A percentile compares a stretch with the other conserved stretches of the same genome.
Evolutionary conservation across 2,797 vertebrate genomes (phyloP).

Genomic region (Staurois parvus): DNA sequence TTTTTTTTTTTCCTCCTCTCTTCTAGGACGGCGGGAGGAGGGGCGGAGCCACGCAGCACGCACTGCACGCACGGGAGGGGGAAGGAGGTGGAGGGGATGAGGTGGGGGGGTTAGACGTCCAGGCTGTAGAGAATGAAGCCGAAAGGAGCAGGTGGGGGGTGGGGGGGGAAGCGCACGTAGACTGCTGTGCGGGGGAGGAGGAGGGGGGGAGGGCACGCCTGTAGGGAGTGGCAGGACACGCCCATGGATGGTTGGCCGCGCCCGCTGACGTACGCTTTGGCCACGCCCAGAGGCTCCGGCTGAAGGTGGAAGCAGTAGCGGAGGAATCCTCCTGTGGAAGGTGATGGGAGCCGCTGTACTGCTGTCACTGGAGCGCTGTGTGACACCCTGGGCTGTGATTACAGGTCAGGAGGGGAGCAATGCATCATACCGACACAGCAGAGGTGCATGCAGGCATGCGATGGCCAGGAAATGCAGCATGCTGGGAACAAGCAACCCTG

Average conservation of each 20-base stretch:
- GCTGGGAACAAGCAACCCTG: too few species aligned
- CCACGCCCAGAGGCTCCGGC: slow-evolving; percentile 12
- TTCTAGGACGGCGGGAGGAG: slow-evolving; percentile 78
- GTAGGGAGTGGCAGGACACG: slow-evolving; percentile 29
- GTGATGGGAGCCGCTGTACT: not conserved
- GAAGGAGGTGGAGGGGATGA: too few species aligned
- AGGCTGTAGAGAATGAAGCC: slow-evolving; percentile 2
- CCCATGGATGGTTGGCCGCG: slow-evolving; percentile 28
- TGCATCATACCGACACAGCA: too few species aligned
- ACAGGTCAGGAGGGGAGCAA: too few species aligned
- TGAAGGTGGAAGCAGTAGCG: slow-evolving; percentile 9
- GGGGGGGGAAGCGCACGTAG: slow-evolving; percentile 32
- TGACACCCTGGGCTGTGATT: not conserved
- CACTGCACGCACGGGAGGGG: slow-evolving; percentile 70
- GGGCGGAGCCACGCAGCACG: slow-evolving; percentile 73
- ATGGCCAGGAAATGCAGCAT: too few species aligned
- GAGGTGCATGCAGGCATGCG: too few species aligned
- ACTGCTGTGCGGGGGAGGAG: slow-evolving; percentile 8
- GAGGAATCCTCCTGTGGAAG: not conserved
- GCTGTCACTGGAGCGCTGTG: not conserved
- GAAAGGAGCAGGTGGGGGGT: not conserved
- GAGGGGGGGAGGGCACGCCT: not conserved
- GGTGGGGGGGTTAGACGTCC: not conserved
- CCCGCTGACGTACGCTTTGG: slow-evolving; percentile 13
- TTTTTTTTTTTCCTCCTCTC: slow-evolving; percentile 70